Base-by-base conservation (phyloP, 2,797 vertebrate genomes). In the Poeciliopsis turneri region DNA sequence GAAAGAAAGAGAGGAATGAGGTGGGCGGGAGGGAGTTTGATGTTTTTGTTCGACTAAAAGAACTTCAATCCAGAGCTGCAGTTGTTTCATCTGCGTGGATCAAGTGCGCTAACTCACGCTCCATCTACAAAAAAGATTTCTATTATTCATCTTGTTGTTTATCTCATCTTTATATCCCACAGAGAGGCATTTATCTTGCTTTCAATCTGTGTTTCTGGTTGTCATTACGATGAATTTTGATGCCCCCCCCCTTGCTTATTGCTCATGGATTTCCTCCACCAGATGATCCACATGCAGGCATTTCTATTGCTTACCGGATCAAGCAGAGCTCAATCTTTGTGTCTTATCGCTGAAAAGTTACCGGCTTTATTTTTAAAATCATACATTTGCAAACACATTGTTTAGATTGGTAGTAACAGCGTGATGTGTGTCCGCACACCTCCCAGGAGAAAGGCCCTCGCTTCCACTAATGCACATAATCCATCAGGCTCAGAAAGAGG, bases 401-500 rank as follows among this genome's bases (percentile, higher is more conserved):
- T 78, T 74, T 72, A 79, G 84, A 89, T 89, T 78, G 70, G 77
- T 47, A 36, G 81, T 78, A 88, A 87, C 83, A 83, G 81, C 79
- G 53, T 80, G 89, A 90, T 92, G 86, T 89, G 88, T 89, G 84
- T 90, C 87, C 89, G 85, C 81, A 90, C 86, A 81, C 86, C 88
- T 82, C 87, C 78, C 80, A 46, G 72, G 83, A 85, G 90, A 81
- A 86, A 90, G 81, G 57, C 90, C 76, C 88, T 93, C 86, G 47
- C 76, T 85, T 87, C 47, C 78, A 82, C 87, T 92, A 91, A 93
- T 88, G 86, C 76, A 83, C 85, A 80, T 86, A 88, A 93, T 95
- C 92, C 90, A 90, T 94, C 93, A 92, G 88, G 77, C 86, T 87
- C 81, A 81, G 84, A 12, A 75, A 86, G 81, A 73, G 71, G 46